A percentile compares a stretch with the other conserved stretches of the same genome.
Evolutionary conservation across 2,113 vertebrate genomes (phyloP).

Genomic region (Machaerirhynchus nigripectus): DNA sequence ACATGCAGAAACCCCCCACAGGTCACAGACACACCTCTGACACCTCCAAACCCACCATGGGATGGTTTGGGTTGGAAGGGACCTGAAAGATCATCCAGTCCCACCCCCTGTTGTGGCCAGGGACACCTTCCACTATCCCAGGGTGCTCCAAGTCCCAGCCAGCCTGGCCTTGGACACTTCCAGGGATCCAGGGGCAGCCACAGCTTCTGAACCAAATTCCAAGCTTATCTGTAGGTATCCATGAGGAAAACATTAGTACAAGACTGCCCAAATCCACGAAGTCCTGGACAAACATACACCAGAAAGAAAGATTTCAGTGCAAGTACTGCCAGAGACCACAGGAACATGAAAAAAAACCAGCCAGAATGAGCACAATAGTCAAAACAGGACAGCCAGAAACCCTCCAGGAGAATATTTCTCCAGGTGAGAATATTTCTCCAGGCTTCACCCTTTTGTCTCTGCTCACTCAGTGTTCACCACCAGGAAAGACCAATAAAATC

Average conservation of each 20-base stretch:
- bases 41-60: not conserved
- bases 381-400: not conserved
- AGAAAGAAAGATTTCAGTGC: not conserved
- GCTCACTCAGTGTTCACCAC: not conserved
- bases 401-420: not conserved
- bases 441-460: not conserved
- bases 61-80: not conserved
- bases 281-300: not conserved
- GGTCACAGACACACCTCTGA: not conserved
- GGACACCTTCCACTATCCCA: not conserved
- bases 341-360: rapidly evolving
- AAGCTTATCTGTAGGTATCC: not conserved
- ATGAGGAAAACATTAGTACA: not conserved
- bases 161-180: not conserved
- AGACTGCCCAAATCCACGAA: not conserved
- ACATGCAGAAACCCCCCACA: rapidly evolving
- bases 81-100: too few relatives aligned
- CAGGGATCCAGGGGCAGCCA: not conserved
- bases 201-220: not conserved
- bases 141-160: rapidly evolving
- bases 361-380: not conserved
- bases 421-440: not conserved
- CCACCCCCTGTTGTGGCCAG: not conserved
- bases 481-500: not conserved
- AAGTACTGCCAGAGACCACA: not conserved